Evolutionary conservation across 1,140 invertebrate species (phyloP).

Genomic region (Lucilia cuprina): DNA sequence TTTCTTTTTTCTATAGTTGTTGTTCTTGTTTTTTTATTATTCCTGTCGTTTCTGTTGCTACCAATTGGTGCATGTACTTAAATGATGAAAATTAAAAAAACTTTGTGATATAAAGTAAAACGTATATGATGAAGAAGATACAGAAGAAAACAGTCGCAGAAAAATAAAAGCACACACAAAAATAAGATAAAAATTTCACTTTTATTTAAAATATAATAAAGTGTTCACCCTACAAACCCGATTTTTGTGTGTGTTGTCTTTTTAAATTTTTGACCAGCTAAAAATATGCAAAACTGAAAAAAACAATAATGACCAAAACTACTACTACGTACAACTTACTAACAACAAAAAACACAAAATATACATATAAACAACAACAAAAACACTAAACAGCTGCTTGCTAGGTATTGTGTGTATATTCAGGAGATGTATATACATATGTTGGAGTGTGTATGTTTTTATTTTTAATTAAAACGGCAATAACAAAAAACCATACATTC

Average conservation of each 20-base stretch:
- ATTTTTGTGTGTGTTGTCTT: background rate
- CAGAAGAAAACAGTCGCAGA: background rate
- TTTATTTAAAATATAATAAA: background rate
- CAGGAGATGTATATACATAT: background rate
- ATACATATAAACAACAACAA: background rate
- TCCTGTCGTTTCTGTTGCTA: too few relatives aligned
- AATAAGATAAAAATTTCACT: constrained; percentile 23
- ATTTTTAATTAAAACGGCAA: background rate
- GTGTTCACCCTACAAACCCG: constrained; percentile 12
- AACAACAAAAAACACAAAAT: too few relatives aligned
- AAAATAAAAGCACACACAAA: background rate
- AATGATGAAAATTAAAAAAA: background rate
- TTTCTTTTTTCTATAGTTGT: background rate
- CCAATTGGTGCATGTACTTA: too few relatives aligned
- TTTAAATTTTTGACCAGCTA: background rate
- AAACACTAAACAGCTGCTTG: constrained; percentile 3
- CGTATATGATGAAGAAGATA: background rate
- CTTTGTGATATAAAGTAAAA: background rate
- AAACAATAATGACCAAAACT: constrained; percentile 3
- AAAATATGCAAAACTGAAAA: background rate
- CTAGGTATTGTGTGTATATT: background rate
- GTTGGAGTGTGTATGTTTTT: background rate
- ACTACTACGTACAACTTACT: background rate
- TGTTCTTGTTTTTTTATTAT: too few relatives aligned
- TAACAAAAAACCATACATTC: background rate